Base-by-base conservation (phyloP, 2,888 invertebrate species). In the Acrobasis repandana region DNA sequence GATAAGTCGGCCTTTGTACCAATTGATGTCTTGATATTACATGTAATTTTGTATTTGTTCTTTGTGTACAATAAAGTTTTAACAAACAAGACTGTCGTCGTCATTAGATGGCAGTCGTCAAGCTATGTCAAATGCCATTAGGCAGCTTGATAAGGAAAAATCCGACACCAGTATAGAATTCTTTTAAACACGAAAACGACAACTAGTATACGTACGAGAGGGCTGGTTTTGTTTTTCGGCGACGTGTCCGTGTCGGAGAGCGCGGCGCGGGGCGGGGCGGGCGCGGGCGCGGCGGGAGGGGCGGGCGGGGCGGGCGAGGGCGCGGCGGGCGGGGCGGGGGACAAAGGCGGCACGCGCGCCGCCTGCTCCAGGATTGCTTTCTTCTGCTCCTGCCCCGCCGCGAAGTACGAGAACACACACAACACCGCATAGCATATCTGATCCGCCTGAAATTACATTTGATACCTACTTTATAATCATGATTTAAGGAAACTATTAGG, bases 381-480 rank as follows among this genome's bases (percentile, higher is more conserved):
- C 82, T 94, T 94, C 79, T 96, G 95, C 73, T 96, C 96, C 70
- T 95, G 95, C 0, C 97, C 98, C 61, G 99, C 99, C 65, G 99
- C 99, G 83, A 99, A 95, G 93, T 99, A 99, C 58, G 99, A 99
- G 93, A 99, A 99, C 71, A 99, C 98, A 93, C 99, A 99, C 74
- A 99, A 94, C 66, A 99, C 99, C 75, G 99, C 98, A 92, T 99
- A 99, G 92, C 99, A 99, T 80, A 99, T 99, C 92, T 99, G 98
- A 92, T 99, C 98, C 84, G 99, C 98, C 99, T 99, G 92, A 0
- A 74, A 70, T 58, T 8, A 33, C 11, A 43, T 14, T n/a, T 4
- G 4, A 14, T 43, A 14, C 5, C 1, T 43, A 28, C 6, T 6
- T 28, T 28, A 28, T 28, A 28, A n/a, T 43, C 38, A 14, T 11